Percentiles rank a stretch among this genome's conserved stretches.
phyloP scores from a whole-genome alignment of 2,113 vertebrate species.

The Seriola rivoliana region DNA sequence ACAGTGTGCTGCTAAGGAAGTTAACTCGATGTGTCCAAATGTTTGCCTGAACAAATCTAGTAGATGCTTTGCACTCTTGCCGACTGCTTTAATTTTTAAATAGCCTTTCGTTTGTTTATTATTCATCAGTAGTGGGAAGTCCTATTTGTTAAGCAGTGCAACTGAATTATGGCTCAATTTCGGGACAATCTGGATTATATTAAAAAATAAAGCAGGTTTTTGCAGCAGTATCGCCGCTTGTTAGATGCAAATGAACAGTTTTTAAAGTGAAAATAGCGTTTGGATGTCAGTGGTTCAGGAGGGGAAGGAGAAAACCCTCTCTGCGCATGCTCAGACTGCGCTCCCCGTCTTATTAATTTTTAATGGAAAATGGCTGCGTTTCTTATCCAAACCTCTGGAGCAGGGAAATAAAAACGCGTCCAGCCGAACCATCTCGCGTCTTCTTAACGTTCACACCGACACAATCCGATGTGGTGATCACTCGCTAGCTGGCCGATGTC shows the following conservation, averaged over 20 bases:
- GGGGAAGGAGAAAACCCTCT: slow-evolving; percentile 25
- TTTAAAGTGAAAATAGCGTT: slow-evolving; percentile 9
- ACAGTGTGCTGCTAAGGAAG: slow-evolving; percentile 33
- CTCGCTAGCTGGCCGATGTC: slow-evolving; percentile 11
- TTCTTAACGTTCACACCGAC: background rate
- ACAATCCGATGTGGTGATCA: background rate
- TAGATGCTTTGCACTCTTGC: background rate
- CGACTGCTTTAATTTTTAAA: slow-evolving; percentile 67
- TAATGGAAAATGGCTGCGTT: slow-evolving; percentile 88
- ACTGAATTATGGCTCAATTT: background rate
- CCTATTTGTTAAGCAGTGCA: background rate
- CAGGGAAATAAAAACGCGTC: slow-evolving; percentile 52
- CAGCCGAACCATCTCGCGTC: background rate
- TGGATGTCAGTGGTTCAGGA: slow-evolving; percentile 2
- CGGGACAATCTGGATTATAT: background rate
- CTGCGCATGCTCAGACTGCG: slow-evolving; percentile 81
- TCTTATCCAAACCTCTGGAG: slow-evolving; percentile 81
- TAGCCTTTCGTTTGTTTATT: slow-evolving; percentile 59
- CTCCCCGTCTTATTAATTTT: slow-evolving; percentile 83
- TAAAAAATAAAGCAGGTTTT: background rate
- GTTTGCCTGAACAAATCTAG: slow-evolving; percentile 4
- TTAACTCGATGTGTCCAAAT: slow-evolving; percentile 7
- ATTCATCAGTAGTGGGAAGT: slow-evolving; percentile 46
- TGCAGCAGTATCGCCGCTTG: background rate
- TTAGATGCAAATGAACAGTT: background rate